Base-by-base conservation (phyloP, 2,888 invertebrate species). In the Petrophora chlorosata region DNA sequence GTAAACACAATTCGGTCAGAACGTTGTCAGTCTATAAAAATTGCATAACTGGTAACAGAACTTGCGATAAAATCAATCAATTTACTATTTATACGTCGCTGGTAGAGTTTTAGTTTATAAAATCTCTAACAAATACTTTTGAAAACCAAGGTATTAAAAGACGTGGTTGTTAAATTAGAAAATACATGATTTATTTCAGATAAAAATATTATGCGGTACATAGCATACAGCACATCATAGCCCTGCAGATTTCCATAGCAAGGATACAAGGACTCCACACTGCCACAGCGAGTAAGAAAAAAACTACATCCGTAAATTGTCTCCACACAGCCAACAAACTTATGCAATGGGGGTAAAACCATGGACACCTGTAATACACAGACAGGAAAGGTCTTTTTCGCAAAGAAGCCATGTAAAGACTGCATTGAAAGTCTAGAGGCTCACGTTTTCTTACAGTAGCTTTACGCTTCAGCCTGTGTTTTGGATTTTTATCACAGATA, bases 251-350 rank as follows among this genome's bases (percentile, higher is more conserved):
- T 54, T 81, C 81, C 56, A 73, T 67, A 35, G 53, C 52, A 4
- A 80, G 51, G 38, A 82, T 75, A 53, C 78, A 80, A 5, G 82
- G 81, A 53, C 77, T 79, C 82, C 83, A 82, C 17, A 80, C 74
- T n/a, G 61, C 40, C 0, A 76, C 67, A 2, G 82, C 82, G 22
- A 78, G 48, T 28, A 80, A 29, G 33, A 78, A 79, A 9, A 82
- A 40, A 9, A 72, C 2, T 13, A 79, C 32, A 48, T 82, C 69
- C 3, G 61, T 61, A 8, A 77, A 65, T 35, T 80, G 73, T 34
- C 61, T 73, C 67, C 71, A 76, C 2, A 70, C 15, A 2, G 38
- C 59, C 1, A 79, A 25, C 19, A 77, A 43, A 45, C 62, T 64
- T 3, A 79, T 23, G 36, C 70, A 79, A 42, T 79, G 77, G 7